phyloP scores from a whole-genome alignment of 2,113 vertebrate species.

The Eleginops maclovinus region DNA sequence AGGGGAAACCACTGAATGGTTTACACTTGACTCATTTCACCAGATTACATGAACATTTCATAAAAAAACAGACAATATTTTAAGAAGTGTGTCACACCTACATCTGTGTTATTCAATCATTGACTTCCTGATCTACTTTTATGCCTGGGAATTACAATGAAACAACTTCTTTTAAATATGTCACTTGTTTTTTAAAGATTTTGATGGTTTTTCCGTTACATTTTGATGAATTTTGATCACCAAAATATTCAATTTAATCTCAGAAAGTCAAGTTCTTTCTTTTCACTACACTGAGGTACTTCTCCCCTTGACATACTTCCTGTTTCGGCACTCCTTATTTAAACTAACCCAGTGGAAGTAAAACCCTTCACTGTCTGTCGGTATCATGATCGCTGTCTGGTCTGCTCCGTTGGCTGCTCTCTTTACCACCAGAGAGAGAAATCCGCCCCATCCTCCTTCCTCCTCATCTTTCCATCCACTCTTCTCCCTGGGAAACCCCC shows the following conservation, averaged over 20 bases:
- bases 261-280: too few relatives aligned
- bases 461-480: conserved; percentile 68
- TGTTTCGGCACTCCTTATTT: background rate
- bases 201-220: background rate
- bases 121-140: conserved; percentile 6
- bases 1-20: background rate
- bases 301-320: background rate
- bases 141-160: background rate
- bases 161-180: background rate
- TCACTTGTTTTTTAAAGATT: background rate
- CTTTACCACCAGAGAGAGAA: conserved; percentile 25
- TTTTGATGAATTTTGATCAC: too few relatives aligned
- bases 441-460: conserved; percentile 21
- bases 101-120: background rate
- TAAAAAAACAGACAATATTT: background rate
- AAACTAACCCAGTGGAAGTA: conserved; percentile 7
- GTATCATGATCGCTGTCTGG: conserved; percentile 21
- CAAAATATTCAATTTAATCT: too few relatives aligned
- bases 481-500: conserved; percentile 70
- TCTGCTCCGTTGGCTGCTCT: conserved; percentile 7
- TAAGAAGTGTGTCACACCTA: background rate
- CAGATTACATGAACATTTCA: conserved; percentile 12
- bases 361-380: conserved; percentile 5
- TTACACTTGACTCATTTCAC: conserved; percentile 28
- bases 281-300: background rate